Percentiles rank a stretch among this genome's conserved stretches.
Evolutionary conservation across 2,797 vertebrate species (phyloP).

Genomic region (Acanthurus leucopareius): DNA sequence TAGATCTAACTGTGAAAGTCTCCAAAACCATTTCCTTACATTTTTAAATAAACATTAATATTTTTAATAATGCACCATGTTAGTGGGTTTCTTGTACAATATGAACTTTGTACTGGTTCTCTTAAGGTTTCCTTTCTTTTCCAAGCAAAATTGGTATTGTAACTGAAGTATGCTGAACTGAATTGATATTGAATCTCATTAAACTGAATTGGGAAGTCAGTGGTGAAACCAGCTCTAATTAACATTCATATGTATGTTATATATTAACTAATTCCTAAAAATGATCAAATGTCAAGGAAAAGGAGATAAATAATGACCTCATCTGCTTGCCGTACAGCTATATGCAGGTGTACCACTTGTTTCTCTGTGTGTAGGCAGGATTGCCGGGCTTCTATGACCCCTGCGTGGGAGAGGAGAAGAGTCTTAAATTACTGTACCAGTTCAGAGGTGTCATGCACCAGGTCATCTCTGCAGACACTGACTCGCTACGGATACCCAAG

Average conservation of each 20-base stretch:
- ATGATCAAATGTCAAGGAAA: neutral
- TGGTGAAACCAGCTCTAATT: too few relatives aligned
- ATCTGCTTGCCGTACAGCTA: neutral
- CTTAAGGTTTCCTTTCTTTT: too few relatives aligned
- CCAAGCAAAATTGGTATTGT: too few relatives aligned
- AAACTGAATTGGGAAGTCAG: too few relatives aligned
- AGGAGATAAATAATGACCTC: neutral
- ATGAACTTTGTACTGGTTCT: too few relatives aligned
- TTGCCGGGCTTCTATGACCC: slow-evolving; percentile 98
- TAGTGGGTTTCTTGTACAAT: too few relatives aligned
- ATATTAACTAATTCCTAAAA: neutral
- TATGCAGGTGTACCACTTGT: neutral
- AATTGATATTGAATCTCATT: too few relatives aligned
- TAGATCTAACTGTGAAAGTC: too few relatives aligned
- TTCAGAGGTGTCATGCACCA: slow-evolving; percentile 97
- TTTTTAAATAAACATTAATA: too few relatives aligned
- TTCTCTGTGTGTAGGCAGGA: slow-evolving; percentile 85
- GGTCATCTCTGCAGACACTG: slow-evolving; percentile 91
- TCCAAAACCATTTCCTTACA: too few relatives aligned
- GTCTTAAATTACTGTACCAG: slow-evolving; percentile 96
- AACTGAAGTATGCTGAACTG: too few relatives aligned
- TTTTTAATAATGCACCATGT: too few relatives aligned
- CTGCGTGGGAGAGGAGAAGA: slow-evolving; percentile 97
- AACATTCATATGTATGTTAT: neutral
- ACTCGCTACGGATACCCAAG: slow-evolving; percentile 97